phyloP scores from a whole-genome alignment of 2,113 vertebrate genomes.

The Xiphias gladius region DNA sequence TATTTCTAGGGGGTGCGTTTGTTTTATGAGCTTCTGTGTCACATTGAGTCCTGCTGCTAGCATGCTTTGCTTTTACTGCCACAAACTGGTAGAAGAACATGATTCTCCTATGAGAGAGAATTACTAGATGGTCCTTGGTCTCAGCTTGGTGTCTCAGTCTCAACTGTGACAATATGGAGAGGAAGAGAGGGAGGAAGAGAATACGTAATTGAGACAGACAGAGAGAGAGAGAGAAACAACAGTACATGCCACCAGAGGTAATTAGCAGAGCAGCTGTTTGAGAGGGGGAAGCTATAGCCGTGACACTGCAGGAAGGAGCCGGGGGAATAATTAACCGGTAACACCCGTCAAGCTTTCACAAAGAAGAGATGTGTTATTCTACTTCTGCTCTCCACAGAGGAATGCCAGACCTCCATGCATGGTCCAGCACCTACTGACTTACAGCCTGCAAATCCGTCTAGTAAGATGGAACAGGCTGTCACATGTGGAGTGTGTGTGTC shows the following conservation, averaged over 20 bases:
- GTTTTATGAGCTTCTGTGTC: slow-evolving; percentile 14
- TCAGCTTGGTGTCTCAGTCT: slow-evolving; percentile 51
- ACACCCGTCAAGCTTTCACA: slow-evolving; percentile 81
- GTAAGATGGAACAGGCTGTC: slow-evolving; percentile 6
- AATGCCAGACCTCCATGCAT: slow-evolving; percentile 44
- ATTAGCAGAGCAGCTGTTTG: slow-evolving; percentile 82
- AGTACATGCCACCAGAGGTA: slow-evolving; percentile 77
- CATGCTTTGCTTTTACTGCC: slow-evolving; percentile 39
- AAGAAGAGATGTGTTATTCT: slow-evolving; percentile 76
- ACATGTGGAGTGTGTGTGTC: slow-evolving; percentile 17
- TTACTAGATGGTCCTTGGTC: slow-evolving; percentile 56
- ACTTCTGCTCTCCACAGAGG: slow-evolving; percentile 62
- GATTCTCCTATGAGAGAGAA: slow-evolving; percentile 43
- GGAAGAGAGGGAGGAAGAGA: slow-evolving; percentile 39
- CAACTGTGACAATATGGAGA: slow-evolving; percentile 65
- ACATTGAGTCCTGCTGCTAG: slow-evolving; percentile 12
- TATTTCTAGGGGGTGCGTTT: slow-evolving; percentile 34
- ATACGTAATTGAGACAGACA: slow-evolving; percentile 71
- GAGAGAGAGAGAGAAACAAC: slow-evolving; percentile 37
- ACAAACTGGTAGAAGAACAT: slow-evolving; percentile 36
- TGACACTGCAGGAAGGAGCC: slow-evolving; percentile 80
- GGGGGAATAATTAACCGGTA: slow-evolving; percentile 84
- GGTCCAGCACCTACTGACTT: slow-evolving; percentile 39
- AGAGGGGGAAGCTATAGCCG: slow-evolving; percentile 70
- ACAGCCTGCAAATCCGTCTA: slow-evolving; percentile 5